Base-by-base conservation (phyloP, 1,140 invertebrate species). In the Ganaspis sp. region DNA sequence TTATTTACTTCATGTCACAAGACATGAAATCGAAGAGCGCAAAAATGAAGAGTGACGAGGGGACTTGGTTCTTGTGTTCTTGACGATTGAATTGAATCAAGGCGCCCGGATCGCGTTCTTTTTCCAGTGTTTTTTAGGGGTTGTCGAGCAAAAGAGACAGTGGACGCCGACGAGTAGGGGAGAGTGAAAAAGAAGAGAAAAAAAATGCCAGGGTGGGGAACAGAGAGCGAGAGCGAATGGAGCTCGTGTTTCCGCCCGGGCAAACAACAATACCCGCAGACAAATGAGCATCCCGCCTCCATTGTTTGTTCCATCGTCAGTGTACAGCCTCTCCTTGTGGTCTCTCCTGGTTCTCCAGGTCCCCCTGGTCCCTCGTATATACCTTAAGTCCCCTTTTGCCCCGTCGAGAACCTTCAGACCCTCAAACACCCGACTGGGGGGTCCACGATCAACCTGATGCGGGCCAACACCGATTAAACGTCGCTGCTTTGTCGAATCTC, bases 201-300 rank as follows among this genome's bases (percentile, higher is more conserved):
- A 76, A 76, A 58, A 76, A 75, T 17, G n/a, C n/a, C 45, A 76
- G 78, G 82, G 74, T 70, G 74, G 73, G 71, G 80, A 73, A 75
- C 77, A 80, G 73, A 79, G 77, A 80, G 72, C 71, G 40, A 74
- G 71, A 78, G 82, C 82, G 73, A 83, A 84, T 76, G 78, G 76
- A 82, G 87, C 88, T 91, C 89, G 88, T 89, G 86, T 90, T 90
- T 90, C 90, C 86, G 86, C 84, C 84, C 84, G 88, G 84, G 82
- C 85, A 84, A 87, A 86, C 88, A 91, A 90, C 89, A 90, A 91
- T 91, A 86, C 88, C 85, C 86, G 87, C 89, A 90, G 89, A 91
- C 90, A 91, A 90, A 91, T 91, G 90, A 90, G 89, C 90, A 90
- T 90, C 89, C 90, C 89, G 89, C 89, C 89, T 90, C 86, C 87